A percentile compares a stretch with the other conserved stretches of the same genome.
Conservation (phyloP, 2,888 invertebrate species). For the Lymantria monacha region DNA sequence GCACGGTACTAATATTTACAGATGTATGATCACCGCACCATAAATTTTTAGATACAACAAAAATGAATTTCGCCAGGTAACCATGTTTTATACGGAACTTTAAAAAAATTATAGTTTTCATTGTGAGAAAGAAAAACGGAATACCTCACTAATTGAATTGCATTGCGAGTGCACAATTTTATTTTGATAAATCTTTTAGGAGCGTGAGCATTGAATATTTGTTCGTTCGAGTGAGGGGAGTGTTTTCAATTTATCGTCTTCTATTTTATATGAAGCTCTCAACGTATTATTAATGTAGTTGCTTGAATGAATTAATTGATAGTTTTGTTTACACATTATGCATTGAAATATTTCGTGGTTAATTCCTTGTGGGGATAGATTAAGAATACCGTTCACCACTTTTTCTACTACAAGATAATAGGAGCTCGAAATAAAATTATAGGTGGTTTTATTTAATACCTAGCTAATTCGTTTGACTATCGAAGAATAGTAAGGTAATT, state of each 20-base stretch:
- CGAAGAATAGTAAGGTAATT: too few species aligned
- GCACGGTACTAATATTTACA: too few species aligned
- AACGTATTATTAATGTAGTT: background rate
- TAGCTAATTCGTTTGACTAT: too few species aligned
- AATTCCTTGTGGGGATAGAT: background rate
- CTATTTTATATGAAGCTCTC: background rate
- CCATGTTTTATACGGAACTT: conserved; percentile 7
- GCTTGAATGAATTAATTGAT: background rate
- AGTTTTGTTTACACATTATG: background rate
- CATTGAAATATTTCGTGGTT: background rate
- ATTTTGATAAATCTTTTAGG: conserved; percentile 35
- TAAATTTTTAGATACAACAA: too few species aligned
- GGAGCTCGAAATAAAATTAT: too few species aligned
- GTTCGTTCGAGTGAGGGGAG: conserved; percentile 22
- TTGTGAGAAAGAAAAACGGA: conserved; percentile 19
- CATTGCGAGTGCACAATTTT: conserved; percentile 32
- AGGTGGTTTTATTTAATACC: too few species aligned
- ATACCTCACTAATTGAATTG: conserved; percentile 41
- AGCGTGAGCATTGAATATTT: conserved; percentile 31
- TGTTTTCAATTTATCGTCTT: conserved; percentile 13
- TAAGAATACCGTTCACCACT: too few species aligned
- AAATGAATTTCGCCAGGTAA: background rate
- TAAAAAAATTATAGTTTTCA: conserved; percentile 9
- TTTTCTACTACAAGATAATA: too few species aligned
- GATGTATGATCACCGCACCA: too few species aligned